Percentiles rank a stretch among this genome's conserved stretches.
These are phyloP conservation scores for Xiphorhynchus erythropygius DNA, from an alignment of 2,797 vertebrate species.

Conservation along the genomic window DNA sequence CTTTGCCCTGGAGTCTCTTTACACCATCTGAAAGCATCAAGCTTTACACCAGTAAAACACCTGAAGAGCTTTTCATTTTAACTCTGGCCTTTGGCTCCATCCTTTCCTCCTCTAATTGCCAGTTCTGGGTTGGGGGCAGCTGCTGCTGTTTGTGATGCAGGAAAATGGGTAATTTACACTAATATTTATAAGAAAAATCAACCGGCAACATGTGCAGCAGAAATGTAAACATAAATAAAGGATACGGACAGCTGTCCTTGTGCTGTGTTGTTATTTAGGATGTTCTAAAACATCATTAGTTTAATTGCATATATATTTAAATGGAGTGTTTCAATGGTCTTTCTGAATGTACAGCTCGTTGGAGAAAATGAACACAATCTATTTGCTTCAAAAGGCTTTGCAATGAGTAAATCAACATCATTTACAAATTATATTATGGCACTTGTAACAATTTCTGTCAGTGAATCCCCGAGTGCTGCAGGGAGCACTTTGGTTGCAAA, in stretches of 20 bases:
- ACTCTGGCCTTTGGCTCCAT: fast-evolving
- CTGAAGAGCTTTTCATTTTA: not conserved
- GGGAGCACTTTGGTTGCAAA: slow-evolving; percentile 54
- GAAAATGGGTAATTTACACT: not conserved
- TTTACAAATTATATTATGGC: slow-evolving; percentile 60
- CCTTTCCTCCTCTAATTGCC: not conserved
- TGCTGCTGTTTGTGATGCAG: not conserved
- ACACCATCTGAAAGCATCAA: not conserved
- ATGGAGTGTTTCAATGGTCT: slow-evolving; percentile 23
- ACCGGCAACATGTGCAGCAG: not conserved
- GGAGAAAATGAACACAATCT: slow-evolving; percentile 65
- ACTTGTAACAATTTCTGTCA: slow-evolving; percentile 26
- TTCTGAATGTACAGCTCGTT: slow-evolving; percentile 59
- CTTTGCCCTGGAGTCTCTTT: not conserved
- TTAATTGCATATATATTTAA: slow-evolving; percentile 68
- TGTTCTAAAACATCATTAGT: slow-evolving; percentile 69
- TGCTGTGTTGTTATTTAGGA: slow-evolving; percentile 46
- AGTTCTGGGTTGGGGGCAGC: not conserved
- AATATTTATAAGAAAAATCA: not conserved
- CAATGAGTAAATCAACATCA: slow-evolving; percentile 55
- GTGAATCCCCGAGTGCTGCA: slow-evolving; percentile 20
- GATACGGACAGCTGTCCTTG: slow-evolving; percentile 65
- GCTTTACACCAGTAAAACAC: not conserved
- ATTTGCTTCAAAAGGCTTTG: slow-evolving; percentile 51
- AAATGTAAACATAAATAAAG: not conserved